phyloP scores from a whole-genome alignment of 1,140 invertebrate species.

The Hormaphis cornu region DNA sequence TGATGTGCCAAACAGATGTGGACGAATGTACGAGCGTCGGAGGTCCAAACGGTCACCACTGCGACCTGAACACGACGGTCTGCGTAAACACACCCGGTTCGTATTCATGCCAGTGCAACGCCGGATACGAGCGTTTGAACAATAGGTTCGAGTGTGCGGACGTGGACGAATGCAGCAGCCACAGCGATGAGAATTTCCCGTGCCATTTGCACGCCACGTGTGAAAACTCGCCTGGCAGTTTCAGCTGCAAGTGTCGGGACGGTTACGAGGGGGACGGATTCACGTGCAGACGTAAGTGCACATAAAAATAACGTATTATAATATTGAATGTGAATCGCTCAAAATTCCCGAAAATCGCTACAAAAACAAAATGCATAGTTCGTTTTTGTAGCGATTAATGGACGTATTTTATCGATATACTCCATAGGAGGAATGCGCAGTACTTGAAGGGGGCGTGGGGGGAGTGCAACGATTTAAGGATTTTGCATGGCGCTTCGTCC shows the following conservation, averaged over 20 bases:
- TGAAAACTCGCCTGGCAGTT: constrained; percentile 75
- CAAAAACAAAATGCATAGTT: no score
- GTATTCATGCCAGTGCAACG: constrained; percentile 71
- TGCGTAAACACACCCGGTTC: constrained; percentile 71
- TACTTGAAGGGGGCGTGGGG: no score
- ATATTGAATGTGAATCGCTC: not conserved
- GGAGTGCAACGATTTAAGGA: no score
- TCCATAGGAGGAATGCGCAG: no score
- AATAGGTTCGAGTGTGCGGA: constrained; percentile 69
- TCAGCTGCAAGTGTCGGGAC: constrained; percentile 67
- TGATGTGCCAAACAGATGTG: constrained; percentile 58
- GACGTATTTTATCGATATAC: no score
- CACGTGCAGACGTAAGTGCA: constrained; percentile 63
- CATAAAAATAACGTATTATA: not conserved
- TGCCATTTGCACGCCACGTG: constrained; percentile 73
- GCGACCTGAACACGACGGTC: constrained; percentile 59
- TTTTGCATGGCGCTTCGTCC: no score
- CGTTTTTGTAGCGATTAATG: no score
- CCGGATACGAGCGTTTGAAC: constrained; percentile 65
- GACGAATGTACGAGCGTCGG: constrained; percentile 69
- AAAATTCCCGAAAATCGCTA: no score
- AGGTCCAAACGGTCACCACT: constrained; percentile 66
- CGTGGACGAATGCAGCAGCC: constrained; percentile 64
- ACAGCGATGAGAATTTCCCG: constrained; percentile 41
- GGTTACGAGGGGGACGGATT: constrained; percentile 78